A percentile compares a stretch with the other conserved stretches of the same genome.
These are phyloP conservation scores for Dryococelus australis DNA, from an alignment of 2,888 invertebrate genomes.

Conservation along the genomic window DNA sequence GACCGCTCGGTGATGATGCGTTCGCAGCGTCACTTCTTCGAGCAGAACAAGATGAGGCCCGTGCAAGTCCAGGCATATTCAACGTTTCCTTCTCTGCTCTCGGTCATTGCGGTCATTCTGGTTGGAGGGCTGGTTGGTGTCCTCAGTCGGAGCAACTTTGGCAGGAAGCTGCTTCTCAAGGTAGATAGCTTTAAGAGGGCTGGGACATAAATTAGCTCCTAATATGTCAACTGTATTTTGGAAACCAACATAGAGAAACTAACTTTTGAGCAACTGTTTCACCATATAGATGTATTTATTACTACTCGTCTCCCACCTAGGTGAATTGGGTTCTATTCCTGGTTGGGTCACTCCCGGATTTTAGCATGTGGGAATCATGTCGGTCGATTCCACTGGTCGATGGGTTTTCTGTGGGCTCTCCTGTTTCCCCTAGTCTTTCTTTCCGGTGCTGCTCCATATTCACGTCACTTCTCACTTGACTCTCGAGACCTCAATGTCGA, in stretches of 20 bases:
- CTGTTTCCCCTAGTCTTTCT: no score
- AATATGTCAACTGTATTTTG: conserved; percentile 24
- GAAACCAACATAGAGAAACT: neutral
- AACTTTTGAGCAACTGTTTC: no score
- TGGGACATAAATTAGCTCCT: conserved; percentile 29
- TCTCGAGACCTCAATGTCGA: no score
- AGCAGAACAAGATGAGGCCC: conserved; percentile 73
- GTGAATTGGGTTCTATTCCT: no score
- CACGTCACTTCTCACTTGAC: no score
- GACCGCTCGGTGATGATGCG: conserved; percentile 85
- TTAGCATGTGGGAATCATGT: no score
- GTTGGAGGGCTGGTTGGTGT: conserved; percentile 68
- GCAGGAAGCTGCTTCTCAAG: conserved; percentile 70
- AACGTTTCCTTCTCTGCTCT: conserved; percentile 63
- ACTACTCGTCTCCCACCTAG: no score
- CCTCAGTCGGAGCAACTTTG: conserved; percentile 68
- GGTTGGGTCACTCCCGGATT: no score
- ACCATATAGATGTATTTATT: no score
- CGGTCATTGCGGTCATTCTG: conserved; percentile 62
- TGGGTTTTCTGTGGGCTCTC: no score
- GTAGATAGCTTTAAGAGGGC: conserved; percentile 55
- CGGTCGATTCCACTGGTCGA: no score
- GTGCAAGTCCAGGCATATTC: conserved; percentile 80
- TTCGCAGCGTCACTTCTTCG: conserved; percentile 78
- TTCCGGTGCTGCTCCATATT: no score